These are phyloP conservation scores for Salminus brasiliensis DNA, from an alignment of 2,113 vertebrate species.

Conservation along the genomic window DNA sequence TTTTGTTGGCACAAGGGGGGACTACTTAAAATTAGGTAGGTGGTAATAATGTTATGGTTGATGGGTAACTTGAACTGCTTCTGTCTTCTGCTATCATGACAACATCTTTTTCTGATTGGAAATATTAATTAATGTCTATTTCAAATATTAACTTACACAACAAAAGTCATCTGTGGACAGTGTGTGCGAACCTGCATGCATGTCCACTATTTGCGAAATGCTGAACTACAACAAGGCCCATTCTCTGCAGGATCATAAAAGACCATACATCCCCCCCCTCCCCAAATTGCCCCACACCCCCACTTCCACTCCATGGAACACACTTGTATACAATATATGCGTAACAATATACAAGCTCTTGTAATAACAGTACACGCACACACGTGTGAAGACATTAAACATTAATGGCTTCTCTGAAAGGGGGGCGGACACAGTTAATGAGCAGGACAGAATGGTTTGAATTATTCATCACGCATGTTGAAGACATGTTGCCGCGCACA, in stretches of 20 bases:
- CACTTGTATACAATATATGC: neutral
- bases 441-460: conserved; percentile 18
- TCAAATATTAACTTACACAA: too few species aligned
- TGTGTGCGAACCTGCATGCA: too few species aligned
- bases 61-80: too few species aligned
- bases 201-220: too few species aligned
- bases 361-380: conserved; percentile 8
- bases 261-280: neutral
- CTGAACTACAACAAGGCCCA: too few species aligned
- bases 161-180: too few species aligned
- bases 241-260: neutral
- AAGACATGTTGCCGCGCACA: neutral
- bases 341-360: neutral
- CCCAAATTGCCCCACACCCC: neutral
- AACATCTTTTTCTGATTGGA: too few species aligned
- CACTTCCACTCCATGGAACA: neutral
- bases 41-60: too few species aligned
- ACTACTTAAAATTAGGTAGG: too few species aligned
- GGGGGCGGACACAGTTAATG: conserved; percentile 34
- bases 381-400: conserved; percentile 35
- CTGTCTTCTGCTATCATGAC: too few species aligned
- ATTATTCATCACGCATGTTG: conserved; percentile 43
- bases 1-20: too few species aligned
- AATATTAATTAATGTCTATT: too few species aligned
- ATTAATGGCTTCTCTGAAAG: conserved; percentile 28